Base-by-base conservation (phyloP, 2,113 vertebrate genomes). In the Prunella himalayana region DNA sequence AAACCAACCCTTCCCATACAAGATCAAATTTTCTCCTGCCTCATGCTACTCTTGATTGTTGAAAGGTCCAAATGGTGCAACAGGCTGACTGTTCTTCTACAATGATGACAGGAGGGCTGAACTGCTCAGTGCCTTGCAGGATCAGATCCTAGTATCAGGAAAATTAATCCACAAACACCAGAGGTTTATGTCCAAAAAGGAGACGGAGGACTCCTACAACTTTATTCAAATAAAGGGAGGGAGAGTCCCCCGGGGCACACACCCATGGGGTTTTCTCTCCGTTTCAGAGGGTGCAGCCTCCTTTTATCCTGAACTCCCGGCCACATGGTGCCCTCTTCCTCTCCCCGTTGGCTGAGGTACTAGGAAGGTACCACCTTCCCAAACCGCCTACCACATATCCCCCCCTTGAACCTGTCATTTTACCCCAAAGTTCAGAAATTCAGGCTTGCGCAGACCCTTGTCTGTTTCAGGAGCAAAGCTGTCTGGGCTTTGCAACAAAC, bases 301-400 rank as follows among this genome's bases (percentile, higher is more conserved):
- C 41, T 47, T 64, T 47, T 39, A 39, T 56, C 59, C 69, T 6
- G 3, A 47, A 19, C 28, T 64, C 41, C n/a, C 4, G 0, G 28
- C n/a, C 0, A 0, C 49, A 22, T 0, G 1, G 10, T n/a, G 15
- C 15, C 22, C 49, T 73, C 23, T 64, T 33, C 49, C 33, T 7
- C 37, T 31, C 47, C 21, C 49, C 9, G 1, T 0, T 15, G 23
- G 27, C 69, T 33, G 59, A 65, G 49, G 18, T 23, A 28, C 49
- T 4, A 2, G 12, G 28, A 47, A 65, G 19, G 50, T 28, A 19
- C 28, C 23, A 24, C 28, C 41, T 41, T 39, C 10, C n/a, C 1
- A 0, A 39, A 13, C n/a, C 1, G 0, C 69, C 49, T n/a, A 10
- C n/a, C 41, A 47, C 19, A 30, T 9, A 73, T 30, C 2, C 15